Percentiles rank a stretch among this genome's conserved stretches.
Evolutionary conservation across 2,888 invertebrate genomes (phyloP).

Genomic region (Sesamia inferens): DNA sequence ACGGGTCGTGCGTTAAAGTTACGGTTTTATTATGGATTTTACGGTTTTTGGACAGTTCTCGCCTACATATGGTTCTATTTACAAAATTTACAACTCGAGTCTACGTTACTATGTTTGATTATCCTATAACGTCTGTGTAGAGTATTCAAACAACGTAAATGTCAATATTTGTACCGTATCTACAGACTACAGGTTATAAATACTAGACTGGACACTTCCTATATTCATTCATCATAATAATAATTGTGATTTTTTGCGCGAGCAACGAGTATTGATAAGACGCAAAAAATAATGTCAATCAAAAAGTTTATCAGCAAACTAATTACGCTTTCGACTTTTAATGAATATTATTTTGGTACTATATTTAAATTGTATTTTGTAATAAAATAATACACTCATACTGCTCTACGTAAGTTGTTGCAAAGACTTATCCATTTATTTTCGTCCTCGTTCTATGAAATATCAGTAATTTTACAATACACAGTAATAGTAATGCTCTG

Average conservation of each 20-base stretch:
- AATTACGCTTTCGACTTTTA: not conserved
- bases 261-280: slow-evolving; percentile 6
- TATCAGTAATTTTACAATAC: not conserved
- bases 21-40: slow-evolving; percentile 43
- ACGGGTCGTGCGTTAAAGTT: slow-evolving; percentile 9
- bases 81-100: slow-evolving; percentile 37
- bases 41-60: slow-evolving; percentile 45
- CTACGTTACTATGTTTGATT: slow-evolving; percentile 14
- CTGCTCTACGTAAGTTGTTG: not conserved
- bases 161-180: not conserved
- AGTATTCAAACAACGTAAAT: slow-evolving; percentile 2
- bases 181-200: not conserved
- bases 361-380: not conserved
- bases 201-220: slow-evolving; percentile 14
- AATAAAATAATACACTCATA: not conserved
- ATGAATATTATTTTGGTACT: not conserved
- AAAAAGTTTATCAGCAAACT: not conserved
- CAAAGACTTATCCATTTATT: not conserved
- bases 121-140: slow-evolving; percentile 13
- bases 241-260: slow-evolving; percentile 2
- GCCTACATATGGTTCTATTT: slow-evolving; percentile 33
- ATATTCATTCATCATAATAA: slow-evolving; percentile 14
- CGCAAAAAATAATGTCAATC: slow-evolving; percentile 24
- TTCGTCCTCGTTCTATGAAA: not conserved
- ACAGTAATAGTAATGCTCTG: too few species aligned